phyloP scores from a whole-genome alignment of 2,113 vertebrate species.

The Epinephelus lanceolatus region DNA sequence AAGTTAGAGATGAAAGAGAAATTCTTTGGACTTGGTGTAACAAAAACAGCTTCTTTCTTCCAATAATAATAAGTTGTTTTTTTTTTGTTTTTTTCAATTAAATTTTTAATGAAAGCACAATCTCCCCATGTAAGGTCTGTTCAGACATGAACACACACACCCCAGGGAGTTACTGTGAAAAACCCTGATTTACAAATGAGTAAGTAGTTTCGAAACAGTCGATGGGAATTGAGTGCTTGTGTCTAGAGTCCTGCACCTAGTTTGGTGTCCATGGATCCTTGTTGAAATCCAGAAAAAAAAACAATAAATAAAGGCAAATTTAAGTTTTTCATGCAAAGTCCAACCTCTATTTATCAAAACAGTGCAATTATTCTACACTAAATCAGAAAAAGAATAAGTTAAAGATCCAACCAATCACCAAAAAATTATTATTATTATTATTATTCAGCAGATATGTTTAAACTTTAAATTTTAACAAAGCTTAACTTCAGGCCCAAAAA shows the following conservation, averaged over 20 bases:
- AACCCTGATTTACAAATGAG: constrained; percentile 1
- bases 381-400: too few species aligned
- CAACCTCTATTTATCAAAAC: too few species aligned
- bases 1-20: background rate
- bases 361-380: too few species aligned
- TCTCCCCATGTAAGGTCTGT: background rate
- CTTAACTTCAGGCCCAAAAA: too few species aligned
- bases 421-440: too few species aligned
- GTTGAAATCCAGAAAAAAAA: background rate
- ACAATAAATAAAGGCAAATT: background rate
- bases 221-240: background rate
- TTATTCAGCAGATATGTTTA: too few species aligned
- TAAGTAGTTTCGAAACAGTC: background rate
- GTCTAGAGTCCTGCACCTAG: background rate
- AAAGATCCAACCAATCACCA: too few species aligned
- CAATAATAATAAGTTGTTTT: too few species aligned
- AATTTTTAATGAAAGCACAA: background rate
- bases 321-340: background rate
- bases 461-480: too few species aligned
- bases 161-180: background rate
- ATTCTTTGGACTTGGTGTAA: background rate
- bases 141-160: background rate
- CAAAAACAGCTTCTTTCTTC: background rate
- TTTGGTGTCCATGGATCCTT: background rate
- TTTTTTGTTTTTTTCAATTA: background rate